Evolutionary conservation across 2,113 vertebrate genomes (phyloP), one percentile per base, ranked within the genome.

Genomic region (Mola mola): DNA sequence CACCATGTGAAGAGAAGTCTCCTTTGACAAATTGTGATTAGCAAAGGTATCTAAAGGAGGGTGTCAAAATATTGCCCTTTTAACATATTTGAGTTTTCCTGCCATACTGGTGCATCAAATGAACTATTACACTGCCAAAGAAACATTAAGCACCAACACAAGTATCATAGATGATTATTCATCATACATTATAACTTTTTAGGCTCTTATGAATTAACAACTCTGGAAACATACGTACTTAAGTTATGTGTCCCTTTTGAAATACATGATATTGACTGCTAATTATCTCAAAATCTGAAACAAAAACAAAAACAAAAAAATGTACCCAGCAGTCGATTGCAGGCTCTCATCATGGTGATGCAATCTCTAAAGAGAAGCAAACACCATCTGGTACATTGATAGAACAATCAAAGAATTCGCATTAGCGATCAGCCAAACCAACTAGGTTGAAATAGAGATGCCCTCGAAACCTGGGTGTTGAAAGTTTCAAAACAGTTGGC

Each of bases 1-100:
- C 55, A 70, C 79, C 90, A 91, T 91, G 92, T 90, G 90, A 66
- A 81, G 72, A 82, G 72, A 84, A 86, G 81, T 13, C 21, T 20
- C 11, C 21, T 9, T 12, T 7, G 51, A 66, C 61, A 59, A 64
- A 73, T 52, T 55, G 62, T 68, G 63, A 66, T 33, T 67, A 68
- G 75, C 66, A 59, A 49, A 46, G 48, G 22, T 49, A 64, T 81
- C 80, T 44, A 50, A 57, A 48, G 42, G 22, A 29, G 49, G 46
- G 48, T 13, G 25, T 63, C 64, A 33, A 67, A 52, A 8, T 58
- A 37, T 65, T 25, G 56, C 66, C 26, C 9, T 15, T 77, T 78
- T 78, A 89, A 92, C 92, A 90, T 89, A 89, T 82, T 21, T 38
- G 50, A 55, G 82, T 70, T 75, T 62, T 70, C 69, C 82, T 72